Evolutionary conservation across 2,797 vertebrate species (phyloP), one percentile per base, ranked within the genome.

Genomic region (Karalla daura): DNA sequence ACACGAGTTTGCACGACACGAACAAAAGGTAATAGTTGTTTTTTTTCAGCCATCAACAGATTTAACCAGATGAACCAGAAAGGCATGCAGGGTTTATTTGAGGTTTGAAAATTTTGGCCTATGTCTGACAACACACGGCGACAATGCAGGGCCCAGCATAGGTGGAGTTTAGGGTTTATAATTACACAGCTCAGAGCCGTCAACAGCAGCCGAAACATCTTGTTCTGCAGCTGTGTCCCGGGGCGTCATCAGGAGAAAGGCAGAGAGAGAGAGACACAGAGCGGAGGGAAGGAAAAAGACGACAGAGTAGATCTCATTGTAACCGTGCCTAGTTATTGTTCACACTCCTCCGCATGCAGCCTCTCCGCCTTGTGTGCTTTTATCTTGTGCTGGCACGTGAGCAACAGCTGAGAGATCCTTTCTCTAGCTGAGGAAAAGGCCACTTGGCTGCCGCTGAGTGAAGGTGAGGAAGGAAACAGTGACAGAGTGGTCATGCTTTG

Each of bases 381-480:
- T 68, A 81, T 88, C 78, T 41, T 41, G 56, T 40, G 14, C 69
- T 36, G 74, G 79, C 85, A 78, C 63, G 80, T 63, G 75, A 74
- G 51, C 68, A 18, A 24, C 74, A 74, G 74, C 78, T 67, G 76
- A 70, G 63, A 65, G 54, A 35, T 23, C 65, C 68, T 76, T 62
- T 85, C 67, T 81, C 74, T 73, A 60, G 79, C 52, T 49, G 70
- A 80, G 69, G 78, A 83, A 85, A 84, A 66, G 51, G 65, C 40
- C 67, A 54, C 61, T 45, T 61, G 76, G 62, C 68, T 52, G 80
- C 59, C 2, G 40, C 63, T 49, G 39, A 76, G 69, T 39, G 69
- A 77, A 79, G 76, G 82, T 74, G 76, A 63, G 83, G 87, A 86
- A 86, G 85, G 88, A 89, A 86, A 39, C 10, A 0, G 52, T 70